Percentiles rank a stretch among this genome's conserved stretches.
These are phyloP conservation scores for Chrysodeixis includens DNA, from an alignment of 2,888 invertebrate genomes.

Conservation along the genomic window DNA sequence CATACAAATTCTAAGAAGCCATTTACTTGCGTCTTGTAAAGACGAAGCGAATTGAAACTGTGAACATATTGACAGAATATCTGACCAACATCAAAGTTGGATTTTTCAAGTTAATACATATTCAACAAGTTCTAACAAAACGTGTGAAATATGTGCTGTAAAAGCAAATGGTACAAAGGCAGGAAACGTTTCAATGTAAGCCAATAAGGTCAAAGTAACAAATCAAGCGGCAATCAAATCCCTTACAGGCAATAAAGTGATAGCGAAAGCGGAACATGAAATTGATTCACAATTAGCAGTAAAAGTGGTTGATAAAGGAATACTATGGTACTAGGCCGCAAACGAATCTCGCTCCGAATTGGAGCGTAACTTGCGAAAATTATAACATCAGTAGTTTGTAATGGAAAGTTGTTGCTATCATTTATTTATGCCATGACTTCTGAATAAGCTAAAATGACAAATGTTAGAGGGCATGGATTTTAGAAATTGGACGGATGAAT, in stretches of 20 bases:
- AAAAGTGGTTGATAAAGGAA: constrained; percentile 69
- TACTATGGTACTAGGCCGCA: constrained; percentile 63
- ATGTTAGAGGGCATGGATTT: neutral
- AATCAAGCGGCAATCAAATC: constrained; percentile 39
- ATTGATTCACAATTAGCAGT: constrained; percentile 66
- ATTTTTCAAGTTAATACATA: neutral
- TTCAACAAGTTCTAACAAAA: neutral
- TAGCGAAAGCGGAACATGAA: constrained; percentile 70
- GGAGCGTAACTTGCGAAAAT: constrained; percentile 51
- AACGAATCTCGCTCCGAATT: constrained; percentile 40
- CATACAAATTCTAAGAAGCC: constrained; percentile 31
- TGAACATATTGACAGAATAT: constrained; percentile 19
- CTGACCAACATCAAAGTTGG: constrained; percentile 15
- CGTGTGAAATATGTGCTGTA: neutral
- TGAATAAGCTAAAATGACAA: neutral
- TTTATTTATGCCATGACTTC: constrained; percentile 9
- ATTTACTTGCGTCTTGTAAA: constrained; percentile 15
- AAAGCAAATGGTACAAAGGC: neutral
- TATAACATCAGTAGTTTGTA: constrained; percentile 22
- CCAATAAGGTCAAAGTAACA: constrained; percentile 41
- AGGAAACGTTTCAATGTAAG: neutral
- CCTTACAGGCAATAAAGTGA: constrained; percentile 50
- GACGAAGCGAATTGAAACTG: constrained; percentile 13
- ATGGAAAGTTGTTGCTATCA: constrained; percentile 20
- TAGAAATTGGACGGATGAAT: no score